Evolutionary conservation across 2,113 vertebrate species (phyloP), one percentile per base, ranked within the genome.

Genomic region (Xerus inauris): DNA sequence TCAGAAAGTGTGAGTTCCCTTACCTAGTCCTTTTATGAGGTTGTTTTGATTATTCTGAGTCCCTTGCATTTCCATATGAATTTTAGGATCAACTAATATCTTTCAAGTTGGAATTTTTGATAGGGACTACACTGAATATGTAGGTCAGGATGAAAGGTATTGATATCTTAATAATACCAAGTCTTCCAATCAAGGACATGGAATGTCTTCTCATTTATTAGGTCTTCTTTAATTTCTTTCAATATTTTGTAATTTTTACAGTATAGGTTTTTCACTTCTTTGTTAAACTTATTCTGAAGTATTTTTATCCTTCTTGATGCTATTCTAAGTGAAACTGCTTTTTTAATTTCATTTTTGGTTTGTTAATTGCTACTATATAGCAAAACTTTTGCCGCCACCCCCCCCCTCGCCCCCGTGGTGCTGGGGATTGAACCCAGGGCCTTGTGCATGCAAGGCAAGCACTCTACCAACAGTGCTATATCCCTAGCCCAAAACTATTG

Each of bases 241-340:
- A 76, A 32, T 57, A 49, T 76, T 76, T 49, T 76, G 2, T 59
- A 82, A 77, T 83, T 94, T 87, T 91, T 62, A 83, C 67, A 94
- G 59, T 76, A 0, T 75, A 87, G 47, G 16, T 91, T 82, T 82
- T 59, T 6, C 9, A 26, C 59, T 80, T 65, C 54, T 54, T 94
- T 62, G 38, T 69, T 93, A 64, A 49, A 69, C 88, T 65, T 67
- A 75, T 77, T 65, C 11, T 19, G 17, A 62, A 62, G 9, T 69
- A 62, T 76, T 95, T 95, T 82, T 82, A 76, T 42, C 82, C 62
- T 83, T 94, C 59, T 71, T 64, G 83, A 49, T 83, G 28, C 42
- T 91, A 73, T 49, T 87, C 5, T 51, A 94, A 91, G 38, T 62
- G 22, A 81, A 94, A 86, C 42, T 93, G 59, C 59, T 62, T 89